Conservation (phyloP, 2,888 invertebrate species). For the Sesamia inferens region DNA sequence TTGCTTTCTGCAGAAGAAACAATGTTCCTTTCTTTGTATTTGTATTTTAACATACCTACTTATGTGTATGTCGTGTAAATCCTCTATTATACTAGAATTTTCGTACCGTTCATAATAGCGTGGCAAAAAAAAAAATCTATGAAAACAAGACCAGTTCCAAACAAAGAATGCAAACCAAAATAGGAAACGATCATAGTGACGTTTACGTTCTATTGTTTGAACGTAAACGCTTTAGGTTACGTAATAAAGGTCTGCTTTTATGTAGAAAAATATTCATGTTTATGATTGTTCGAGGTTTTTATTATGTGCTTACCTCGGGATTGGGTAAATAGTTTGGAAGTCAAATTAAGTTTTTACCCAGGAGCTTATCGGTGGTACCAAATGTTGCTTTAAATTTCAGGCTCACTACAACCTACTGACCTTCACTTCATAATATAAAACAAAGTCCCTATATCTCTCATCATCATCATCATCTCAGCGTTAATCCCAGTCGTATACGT, state of each 20-base stretch:
- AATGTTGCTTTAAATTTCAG: not conserved
- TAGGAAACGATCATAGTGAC: conserved; percentile 33
- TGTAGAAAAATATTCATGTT: conserved; percentile 22
- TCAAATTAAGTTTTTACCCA: not conserved
- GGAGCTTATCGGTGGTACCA: not conserved
- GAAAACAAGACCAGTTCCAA: conserved; percentile 22
- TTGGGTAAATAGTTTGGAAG: conserved; percentile 15
- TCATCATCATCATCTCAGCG: no score
- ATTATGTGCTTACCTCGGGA: not conserved
- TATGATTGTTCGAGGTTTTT: conserved; percentile 16
- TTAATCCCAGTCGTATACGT: no score
- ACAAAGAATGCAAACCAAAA: conserved; percentile 40
- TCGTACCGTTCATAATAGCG: conserved; percentile 17
- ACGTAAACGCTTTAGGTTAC: conserved; percentile 25
- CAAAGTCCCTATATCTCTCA: no score
- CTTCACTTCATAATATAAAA: no score
- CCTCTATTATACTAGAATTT: conserved; percentile 2
- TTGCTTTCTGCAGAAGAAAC: not conserved
- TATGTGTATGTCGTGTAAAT: not conserved
- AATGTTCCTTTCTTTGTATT: not conserved
- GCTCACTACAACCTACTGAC: not conserved
- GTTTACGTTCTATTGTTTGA: conserved; percentile 49
- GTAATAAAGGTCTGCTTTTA: conserved; percentile 12
- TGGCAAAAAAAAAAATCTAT: conserved; percentile 23
- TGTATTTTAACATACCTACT: not conserved